These are phyloP conservation scores for Elymnias hypermnestra DNA, from an alignment of 1,140 invertebrate genomes.

Conservation along the genomic window DNA sequence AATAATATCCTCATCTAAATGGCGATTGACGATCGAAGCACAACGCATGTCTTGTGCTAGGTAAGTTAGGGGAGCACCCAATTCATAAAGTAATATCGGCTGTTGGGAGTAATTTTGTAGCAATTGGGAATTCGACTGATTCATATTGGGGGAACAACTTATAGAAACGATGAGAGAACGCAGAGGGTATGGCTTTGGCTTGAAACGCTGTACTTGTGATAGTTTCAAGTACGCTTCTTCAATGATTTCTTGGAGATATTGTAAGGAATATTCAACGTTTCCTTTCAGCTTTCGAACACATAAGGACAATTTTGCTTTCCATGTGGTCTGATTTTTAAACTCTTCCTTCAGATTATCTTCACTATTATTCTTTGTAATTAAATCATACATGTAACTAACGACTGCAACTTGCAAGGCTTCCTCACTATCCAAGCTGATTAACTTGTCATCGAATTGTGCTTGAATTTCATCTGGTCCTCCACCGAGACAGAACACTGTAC, in stretches of 20 bases:
- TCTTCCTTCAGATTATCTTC: slow-evolving; percentile 7
- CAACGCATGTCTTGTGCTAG: slow-evolving; percentile 36
- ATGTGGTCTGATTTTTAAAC: slow-evolving; percentile 14
- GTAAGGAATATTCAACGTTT: slow-evolving; percentile 34
- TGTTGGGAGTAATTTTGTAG: slow-evolving; percentile 25
- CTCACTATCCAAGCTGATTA: slow-evolving; percentile 26
- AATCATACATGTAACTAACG: slow-evolving; percentile 29
- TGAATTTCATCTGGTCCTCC: slow-evolving; percentile 33
- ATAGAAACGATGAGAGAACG: slow-evolving; percentile 33
- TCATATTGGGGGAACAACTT: background rate
- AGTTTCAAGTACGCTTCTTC: slow-evolving; percentile 31
- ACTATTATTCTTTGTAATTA: slow-evolving; percentile 25
- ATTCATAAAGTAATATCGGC: slow-evolving; percentile 24
- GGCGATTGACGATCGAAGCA: slow-evolving; percentile 38
- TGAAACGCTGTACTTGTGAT: slow-evolving; percentile 20
- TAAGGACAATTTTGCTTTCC: slow-evolving; percentile 33
- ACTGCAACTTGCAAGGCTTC: slow-evolving; percentile 36
- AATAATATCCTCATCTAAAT: slow-evolving; percentile 32
- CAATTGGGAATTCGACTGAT: background rate
- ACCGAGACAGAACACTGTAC: slow-evolving; percentile 49
- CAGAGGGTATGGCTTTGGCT: slow-evolving; percentile 16
- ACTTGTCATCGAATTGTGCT: slow-evolving; percentile 23
- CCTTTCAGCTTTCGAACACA: slow-evolving; percentile 33
- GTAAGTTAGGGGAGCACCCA: slow-evolving; percentile 29
- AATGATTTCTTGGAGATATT: slow-evolving; percentile 38